phyloP scores from a whole-genome alignment of 2,888 invertebrate genomes.

The Pristionchus mayeri region DNA sequence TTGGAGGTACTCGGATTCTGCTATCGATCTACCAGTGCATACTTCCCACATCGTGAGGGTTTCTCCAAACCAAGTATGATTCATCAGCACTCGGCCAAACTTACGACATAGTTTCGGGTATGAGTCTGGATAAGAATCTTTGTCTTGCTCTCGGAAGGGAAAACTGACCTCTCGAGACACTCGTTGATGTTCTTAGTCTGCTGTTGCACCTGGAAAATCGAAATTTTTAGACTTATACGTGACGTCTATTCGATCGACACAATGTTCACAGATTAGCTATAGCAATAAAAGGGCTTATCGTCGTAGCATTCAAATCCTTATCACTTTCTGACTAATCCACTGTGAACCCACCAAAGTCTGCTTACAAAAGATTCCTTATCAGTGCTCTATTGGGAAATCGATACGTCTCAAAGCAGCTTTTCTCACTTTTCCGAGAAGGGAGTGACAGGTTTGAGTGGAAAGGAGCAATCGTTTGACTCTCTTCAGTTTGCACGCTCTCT shows the following conservation, averaged over 20 bases:
- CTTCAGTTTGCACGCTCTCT: too few relatives aligned
- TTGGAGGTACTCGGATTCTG: too few relatives aligned
- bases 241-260: background rate
- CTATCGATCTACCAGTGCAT: background rate
- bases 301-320: background rate
- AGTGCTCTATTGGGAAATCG: background rate
- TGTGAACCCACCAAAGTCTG: slow-evolving; percentile 5
- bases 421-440: too few relatives aligned
- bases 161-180: slow-evolving; percentile 58
- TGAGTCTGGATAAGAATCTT: background rate
- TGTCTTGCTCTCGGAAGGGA: background rate
- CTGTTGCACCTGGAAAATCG: slow-evolving; percentile 53
- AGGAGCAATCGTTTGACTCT: too few relatives aligned
- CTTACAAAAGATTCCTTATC: slow-evolving; percentile 24
- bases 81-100: background rate
- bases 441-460: too few relatives aligned
- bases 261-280: slow-evolving; percentile 20
- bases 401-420: background rate
- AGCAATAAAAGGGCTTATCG: slow-evolving; percentile 28
- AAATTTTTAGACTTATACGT: background rate
- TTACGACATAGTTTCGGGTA: slow-evolving; percentile 25
- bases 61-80: background rate
- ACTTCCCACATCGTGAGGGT: background rate
- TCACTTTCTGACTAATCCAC: background rate
- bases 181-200: slow-evolving; percentile 67